Evolutionary conservation across 2,888 invertebrate genomes (phyloP).

Genomic region (Crematogaster levior): DNA sequence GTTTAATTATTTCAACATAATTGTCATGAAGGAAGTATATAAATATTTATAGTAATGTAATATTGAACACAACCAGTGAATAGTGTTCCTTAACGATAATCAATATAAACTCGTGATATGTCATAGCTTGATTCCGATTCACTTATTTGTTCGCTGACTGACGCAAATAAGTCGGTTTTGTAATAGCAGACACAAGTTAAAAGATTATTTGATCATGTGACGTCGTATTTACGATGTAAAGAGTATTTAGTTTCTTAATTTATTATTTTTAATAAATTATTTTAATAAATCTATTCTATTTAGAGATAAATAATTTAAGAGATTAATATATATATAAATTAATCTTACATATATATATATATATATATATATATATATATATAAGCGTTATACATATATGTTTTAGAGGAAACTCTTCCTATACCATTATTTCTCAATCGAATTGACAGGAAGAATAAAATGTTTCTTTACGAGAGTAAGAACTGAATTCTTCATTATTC

Average conservation of each 20-base stretch:
- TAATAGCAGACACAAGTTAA: constrained; percentile 5
- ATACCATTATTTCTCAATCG: background rate
- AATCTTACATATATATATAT: too few species aligned
- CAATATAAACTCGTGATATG: constrained; percentile 41
- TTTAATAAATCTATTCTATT: background rate
- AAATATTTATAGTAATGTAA: constrained; percentile 17
- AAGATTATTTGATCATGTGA: constrained; percentile 21
- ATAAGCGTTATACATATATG: too few species aligned
- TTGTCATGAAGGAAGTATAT: background rate
- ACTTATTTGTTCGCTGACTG: background rate
- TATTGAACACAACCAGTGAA: constrained; percentile 8
- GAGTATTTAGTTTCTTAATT: background rate
- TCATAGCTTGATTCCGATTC: constrained; percentile 25
- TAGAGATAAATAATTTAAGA: background rate
- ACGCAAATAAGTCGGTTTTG: constrained; percentile 19
- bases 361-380: background rate
- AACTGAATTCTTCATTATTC: background rate
- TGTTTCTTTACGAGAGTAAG: background rate
- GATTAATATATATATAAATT: background rate
- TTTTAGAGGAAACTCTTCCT: too few species aligned
- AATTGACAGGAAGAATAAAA: background rate
- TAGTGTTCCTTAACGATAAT: constrained; percentile 28
- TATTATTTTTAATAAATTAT: background rate
- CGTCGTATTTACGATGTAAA: too few species aligned
- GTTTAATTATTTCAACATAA: background rate